Evolutionary conservation across 2,797 vertebrate species (phyloP).

Genomic region (Tinamus major): DNA sequence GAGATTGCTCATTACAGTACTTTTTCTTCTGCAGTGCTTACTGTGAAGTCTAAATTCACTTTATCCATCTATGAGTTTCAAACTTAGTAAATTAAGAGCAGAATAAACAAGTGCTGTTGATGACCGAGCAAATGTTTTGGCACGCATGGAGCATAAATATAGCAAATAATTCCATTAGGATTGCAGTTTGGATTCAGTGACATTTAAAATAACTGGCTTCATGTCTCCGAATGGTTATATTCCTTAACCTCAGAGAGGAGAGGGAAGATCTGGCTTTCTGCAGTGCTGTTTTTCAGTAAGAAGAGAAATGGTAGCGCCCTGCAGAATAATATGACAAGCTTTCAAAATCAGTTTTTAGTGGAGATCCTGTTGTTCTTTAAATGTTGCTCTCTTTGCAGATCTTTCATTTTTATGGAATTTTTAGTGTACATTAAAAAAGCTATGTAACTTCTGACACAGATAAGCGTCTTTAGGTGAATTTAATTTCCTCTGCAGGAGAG

Average conservation of each 20-base stretch:
- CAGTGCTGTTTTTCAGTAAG: constrained; percentile 37
- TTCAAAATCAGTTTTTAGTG: neutral
- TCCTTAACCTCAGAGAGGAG: constrained; percentile 54
- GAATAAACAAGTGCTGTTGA: neutral
- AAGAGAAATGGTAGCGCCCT: neutral
- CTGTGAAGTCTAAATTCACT: neutral
- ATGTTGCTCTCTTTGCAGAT: neutral
- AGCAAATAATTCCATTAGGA: constrained; percentile 43
- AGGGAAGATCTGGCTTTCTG: constrained; percentile 59
- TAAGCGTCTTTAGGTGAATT: neutral
- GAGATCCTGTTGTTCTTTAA: neutral
- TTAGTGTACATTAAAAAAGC: neutral
- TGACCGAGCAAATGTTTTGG: constrained; percentile 33
- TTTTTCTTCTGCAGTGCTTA: neutral
- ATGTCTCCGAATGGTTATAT: constrained; percentile 27
- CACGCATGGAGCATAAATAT: constrained; percentile 4
- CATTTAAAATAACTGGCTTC: constrained; percentile 72
- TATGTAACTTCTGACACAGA: rapidly evolving
- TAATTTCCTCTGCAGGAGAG: neutral
- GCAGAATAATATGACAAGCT: neutral
- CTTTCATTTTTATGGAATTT: neutral
- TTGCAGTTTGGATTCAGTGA: constrained; percentile 55
- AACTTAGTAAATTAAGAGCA: neutral
- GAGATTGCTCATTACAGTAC: neutral
- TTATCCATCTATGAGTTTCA: neutral